Evolutionary conservation across 2,113 vertebrate species (phyloP).

Genomic region (Oriolus oriolus): DNA sequence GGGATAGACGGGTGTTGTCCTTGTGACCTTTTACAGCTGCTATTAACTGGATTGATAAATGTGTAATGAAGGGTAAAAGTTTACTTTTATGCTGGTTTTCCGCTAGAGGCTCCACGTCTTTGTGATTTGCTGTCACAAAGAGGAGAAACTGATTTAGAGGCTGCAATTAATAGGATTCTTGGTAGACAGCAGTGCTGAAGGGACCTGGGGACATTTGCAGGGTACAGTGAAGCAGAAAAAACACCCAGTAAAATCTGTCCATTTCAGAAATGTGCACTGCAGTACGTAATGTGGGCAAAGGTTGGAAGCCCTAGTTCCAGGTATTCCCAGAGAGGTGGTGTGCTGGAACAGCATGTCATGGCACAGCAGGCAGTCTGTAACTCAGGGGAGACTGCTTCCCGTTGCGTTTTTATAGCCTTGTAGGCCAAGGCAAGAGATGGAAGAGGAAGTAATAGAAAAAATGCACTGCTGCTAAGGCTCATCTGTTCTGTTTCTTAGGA

Average conservation of each 20-base stretch:
- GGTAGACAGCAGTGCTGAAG: not conserved
- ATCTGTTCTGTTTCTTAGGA: not conserved
- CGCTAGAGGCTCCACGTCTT: not conserved
- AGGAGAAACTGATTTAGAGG: not conserved
- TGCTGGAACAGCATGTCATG: rapidly evolving
- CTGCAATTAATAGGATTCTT: not conserved
- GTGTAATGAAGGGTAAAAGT: not conserved
- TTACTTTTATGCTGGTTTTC: not conserved
- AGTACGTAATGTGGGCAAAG: rapidly evolving
- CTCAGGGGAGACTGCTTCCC: not conserved
- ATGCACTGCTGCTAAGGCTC: not conserved
- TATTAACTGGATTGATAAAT: not conserved
- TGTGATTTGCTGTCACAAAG: not conserved
- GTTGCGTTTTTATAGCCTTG: rapidly evolving
- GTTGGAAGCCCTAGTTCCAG: not conserved
- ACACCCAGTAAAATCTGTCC: not conserved
- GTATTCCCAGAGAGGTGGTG: not conserved
- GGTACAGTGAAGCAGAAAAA: not conserved
- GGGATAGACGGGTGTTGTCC: not conserved
- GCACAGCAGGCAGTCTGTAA: not conserved
- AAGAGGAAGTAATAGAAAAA: not conserved
- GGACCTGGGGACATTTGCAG: not conserved
- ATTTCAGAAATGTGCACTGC: not conserved
- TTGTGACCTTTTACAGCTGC: not conserved
- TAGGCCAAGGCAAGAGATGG: not conserved